A percentile compares a stretch with the other conserved stretches of the same genome.
Conservation (phyloP, 1,140 invertebrate genomes). For the Phenacoccus solenopsis region DNA sequence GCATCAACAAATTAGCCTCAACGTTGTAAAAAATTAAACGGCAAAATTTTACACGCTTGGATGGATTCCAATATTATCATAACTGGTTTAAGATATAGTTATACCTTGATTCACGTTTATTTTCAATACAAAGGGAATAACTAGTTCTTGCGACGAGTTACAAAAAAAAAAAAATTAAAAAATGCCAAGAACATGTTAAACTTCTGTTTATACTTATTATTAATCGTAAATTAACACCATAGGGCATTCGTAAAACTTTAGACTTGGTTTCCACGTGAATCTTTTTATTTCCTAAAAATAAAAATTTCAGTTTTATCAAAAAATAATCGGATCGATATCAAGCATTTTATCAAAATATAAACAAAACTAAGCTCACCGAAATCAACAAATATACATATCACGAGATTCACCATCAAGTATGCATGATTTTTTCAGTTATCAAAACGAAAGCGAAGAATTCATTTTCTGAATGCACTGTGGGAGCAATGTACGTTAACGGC, state of each 20-base stretch:
- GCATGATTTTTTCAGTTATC: too few species aligned
- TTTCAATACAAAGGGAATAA: neutral
- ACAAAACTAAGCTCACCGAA: too few species aligned
- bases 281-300: too few species aligned
- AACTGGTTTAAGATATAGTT: neutral
- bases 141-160: neutral
- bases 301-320: too few species aligned
- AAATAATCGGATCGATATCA: too few species aligned
- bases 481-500: neutral
- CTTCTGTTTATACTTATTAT: neutral
- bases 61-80: neutral
- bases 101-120: neutral
- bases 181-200: neutral
- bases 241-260: neutral
- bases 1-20: neutral
- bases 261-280: too few species aligned
- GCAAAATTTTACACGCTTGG: neutral
- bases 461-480: neutral
- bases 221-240: neutral
- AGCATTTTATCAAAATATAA: too few species aligned
- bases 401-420: too few species aligned
- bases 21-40: neutral
- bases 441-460: too few species aligned
- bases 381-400: too few species aligned
- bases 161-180: neutral